phyloP scores from a whole-genome alignment of 2,797 vertebrate genomes.

The Tinamus major region DNA sequence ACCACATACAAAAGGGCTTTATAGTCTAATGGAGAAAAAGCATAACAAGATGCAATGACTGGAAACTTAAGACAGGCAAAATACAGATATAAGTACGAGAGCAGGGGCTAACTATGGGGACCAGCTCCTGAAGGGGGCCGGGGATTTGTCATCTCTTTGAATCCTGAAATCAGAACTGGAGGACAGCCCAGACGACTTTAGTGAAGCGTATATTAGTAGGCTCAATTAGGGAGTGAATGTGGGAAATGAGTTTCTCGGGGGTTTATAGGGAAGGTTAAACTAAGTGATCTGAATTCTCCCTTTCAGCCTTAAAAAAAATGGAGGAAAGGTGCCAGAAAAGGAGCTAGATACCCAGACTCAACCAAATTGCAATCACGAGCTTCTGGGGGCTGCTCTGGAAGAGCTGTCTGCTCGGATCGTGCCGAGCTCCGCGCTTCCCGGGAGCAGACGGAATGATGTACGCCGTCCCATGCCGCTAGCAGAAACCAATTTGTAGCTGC shows the following conservation, averaged over 20 bases:
- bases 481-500: conserved; percentile 36
- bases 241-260: conserved; percentile 59
- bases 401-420: not conserved
- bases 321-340: conserved; percentile 36
- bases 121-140: conserved; percentile 34
- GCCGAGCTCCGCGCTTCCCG: not conserved
- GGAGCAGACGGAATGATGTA: conserved; percentile 31
- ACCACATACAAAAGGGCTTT: not conserved
- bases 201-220: conserved; percentile 44
- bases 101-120: conserved; percentile 19
- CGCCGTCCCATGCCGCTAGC: conserved; percentile 4
- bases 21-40: not conserved
- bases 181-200: conserved; percentile 62
- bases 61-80: conserved; percentile 46
- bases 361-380: not conserved
- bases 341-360: not conserved
- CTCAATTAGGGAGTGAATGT: conserved; percentile 45
- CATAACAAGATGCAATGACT: conserved; percentile 21
- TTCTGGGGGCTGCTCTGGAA: not conserved
- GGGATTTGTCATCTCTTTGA: conserved; percentile 50
- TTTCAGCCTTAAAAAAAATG: conserved; percentile 21
- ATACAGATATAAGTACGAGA: conserved; percentile 12
- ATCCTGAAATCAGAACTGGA: conserved; percentile 60
- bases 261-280: conserved; percentile 44
- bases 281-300: conserved; percentile 43